Base-by-base conservation (phyloP, 2,888 invertebrate genomes). In the Conops quadrifasciatus region DNA sequence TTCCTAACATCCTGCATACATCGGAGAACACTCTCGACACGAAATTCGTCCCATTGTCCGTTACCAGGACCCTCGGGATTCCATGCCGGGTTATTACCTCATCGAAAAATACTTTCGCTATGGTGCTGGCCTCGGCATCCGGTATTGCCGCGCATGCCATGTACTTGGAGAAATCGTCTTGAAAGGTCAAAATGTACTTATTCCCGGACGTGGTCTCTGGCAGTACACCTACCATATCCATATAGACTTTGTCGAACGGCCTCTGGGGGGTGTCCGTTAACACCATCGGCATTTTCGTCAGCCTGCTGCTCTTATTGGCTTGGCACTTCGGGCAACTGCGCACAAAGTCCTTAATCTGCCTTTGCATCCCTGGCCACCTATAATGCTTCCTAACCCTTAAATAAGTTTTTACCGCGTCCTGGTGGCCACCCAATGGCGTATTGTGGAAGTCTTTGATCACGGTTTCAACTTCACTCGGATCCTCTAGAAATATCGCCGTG, bases 11-110 rank as follows among this genome's bases (percentile, higher is more conserved):
- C 30, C 65, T 69, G 36, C 67, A 71, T 9, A 58, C 58, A n/a
- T 73, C 60, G 11, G 62, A 68, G 66, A 69, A 70, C 11, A 67
- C 1, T 28, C 63, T 70, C 13, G 62, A 67, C 11, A 26, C 51
- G 16, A 66, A 71, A 66, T 63, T 71, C 3, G 65, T 62, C 2
- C 63, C 71, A 36, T 74, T 68, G 45, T 74, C 71, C 2, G 71
- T 73, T 7, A 73, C 21, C 0, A 70, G 49, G 30, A 65, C 26
- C 5, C 64, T 62, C 1, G 56, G 73, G 2, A 72, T 72, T 24
- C 62, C 65, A 26, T 64, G 69, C 13, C 67, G 59, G 9, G 72
- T 62, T 2, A 58, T 28, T 2, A 28, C 24, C 15, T 58, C 58
- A 16, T 58, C 58, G 58, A 19, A 49, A 24, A 64, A 64, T 21